Base-by-base conservation (phyloP, 2,888 invertebrate species). In the Lycophotia porphyrea region DNA sequence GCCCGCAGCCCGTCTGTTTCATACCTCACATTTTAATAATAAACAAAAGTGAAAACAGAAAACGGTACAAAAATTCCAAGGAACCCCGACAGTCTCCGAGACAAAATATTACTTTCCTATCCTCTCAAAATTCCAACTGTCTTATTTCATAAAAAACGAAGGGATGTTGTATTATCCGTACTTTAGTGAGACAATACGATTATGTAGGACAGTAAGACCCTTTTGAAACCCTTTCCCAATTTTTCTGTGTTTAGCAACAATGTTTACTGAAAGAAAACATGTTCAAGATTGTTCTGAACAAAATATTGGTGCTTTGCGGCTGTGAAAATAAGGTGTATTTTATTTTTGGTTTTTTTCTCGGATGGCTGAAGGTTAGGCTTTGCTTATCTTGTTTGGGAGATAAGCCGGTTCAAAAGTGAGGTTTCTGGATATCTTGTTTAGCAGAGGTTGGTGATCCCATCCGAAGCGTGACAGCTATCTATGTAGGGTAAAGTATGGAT, bases 401-500 rank as follows among this genome's bases (percentile, higher is more conserved):
- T 74, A 69, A 52, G 36, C 70, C 42, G 11, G 36, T 31, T 63
- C 18, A 18, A 61, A 3, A n/a, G 15, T 36, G n/a, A 49, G 49
- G 2, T 44, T 67, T 34, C 67, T 31, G n/a, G 21, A 3, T 52
- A 44, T 61, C 4, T 82, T 86, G 27, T 78, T 91, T 90, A 0
- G 13, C 18, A 8, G 8, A 61, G 15, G 39, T 52, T 60, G 31
- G 31, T 34, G 15, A 52, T 47, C 61, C 61, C 24, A 9, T 31
- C 7, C 34, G 5, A 47, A 1, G 8, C 39, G 39, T 63, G 63
- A n/a, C 63, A 63, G 39, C 3, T 63, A 8, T n/a, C 4, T 9
- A 60, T 60, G 21, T 4, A 60, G 39, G 39, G 1, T 39, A n/a
- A n/a, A n/a, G n/a, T n/a, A 15, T 3, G 8, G 24, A 63, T 34